Evolutionary conservation across 2,113 vertebrate species (phyloP), one percentile per base, ranked within the genome.

Genomic region (Galbula dea): DNA sequence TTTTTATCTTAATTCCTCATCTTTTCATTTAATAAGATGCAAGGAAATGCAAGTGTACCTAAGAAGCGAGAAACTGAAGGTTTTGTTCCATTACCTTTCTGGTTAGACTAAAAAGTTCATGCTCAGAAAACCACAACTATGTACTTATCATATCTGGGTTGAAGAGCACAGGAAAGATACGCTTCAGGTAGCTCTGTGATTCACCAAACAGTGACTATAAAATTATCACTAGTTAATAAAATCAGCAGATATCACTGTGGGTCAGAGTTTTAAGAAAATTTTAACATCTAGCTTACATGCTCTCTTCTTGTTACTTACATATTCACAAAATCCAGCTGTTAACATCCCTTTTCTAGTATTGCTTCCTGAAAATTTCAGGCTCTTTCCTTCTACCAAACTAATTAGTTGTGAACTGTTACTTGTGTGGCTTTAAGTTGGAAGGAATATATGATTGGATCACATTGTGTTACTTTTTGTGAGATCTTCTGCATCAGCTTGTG

Each of bases 401-500:
- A 57, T 83, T 69, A 39, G 65, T 61, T 58, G 15, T 41, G 69
- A 86, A 41, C 43, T 71, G 46, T 78, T 84, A 94, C 39, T 62
- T 88, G 45, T 0, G 0, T 27, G 67, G 54, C 14, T 78, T 92
- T 89, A 86, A 63, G n/a, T 73, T 85, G 90, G 58, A 49, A 76
- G 49, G 45, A 73, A 77, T 83, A 68, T 19, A 51, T n/a, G 19
- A 69, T 36, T 88, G 5, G 23, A 68, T 46, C 36, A 80, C 39
- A 89, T 3, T 74, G 32, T 66, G 32, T 66, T 86, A 89, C 10
- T 89, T 88, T 95, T 75, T 75, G 54, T 83, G 72, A 43, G 61
- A 85, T 93, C 78, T 69, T 90, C 87, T 88, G 67, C 80, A 86
- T 89, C 66, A 95, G 67, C 73, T 89, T 96, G 46, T 84, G 63